A percentile compares a stretch with the other conserved stretches of the same genome.
These are phyloP conservation scores for Scophthalmus maximus DNA, from an alignment of 2,113 vertebrate genomes.

Conservation along the genomic window DNA sequence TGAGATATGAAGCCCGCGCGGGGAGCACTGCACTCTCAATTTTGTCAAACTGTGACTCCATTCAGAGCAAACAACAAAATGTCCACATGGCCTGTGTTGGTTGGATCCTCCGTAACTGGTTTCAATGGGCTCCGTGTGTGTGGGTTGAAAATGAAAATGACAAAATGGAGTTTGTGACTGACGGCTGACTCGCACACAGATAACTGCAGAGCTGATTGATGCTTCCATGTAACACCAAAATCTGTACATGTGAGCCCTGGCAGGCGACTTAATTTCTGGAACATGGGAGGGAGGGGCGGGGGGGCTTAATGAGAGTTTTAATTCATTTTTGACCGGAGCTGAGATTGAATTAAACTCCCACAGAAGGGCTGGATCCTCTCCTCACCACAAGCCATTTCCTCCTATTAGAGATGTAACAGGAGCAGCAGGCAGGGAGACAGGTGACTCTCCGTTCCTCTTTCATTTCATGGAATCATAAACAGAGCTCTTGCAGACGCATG, in stretches of 20 bases:
- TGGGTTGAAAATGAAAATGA: constrained; percentile 68
- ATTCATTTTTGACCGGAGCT: constrained; percentile 79
- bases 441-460: constrained; percentile 6
- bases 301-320: constrained; percentile 79
- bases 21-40: constrained; percentile 18
- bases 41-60: constrained; percentile 39
- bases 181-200: constrained; percentile 68
- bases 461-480: constrained; percentile 33
- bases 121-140: constrained; percentile 44
- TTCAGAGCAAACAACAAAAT: constrained; percentile 27
- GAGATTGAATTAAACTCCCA: constrained; percentile 82
- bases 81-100: constrained; percentile 5
- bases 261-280: constrained; percentile 65
- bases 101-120: constrained; percentile 44
- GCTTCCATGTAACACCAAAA: constrained; percentile 52
- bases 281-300: constrained; percentile 51
- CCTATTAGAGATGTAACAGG: constrained; percentile 73
- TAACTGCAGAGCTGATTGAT: constrained; percentile 57
- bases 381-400: constrained; percentile 77
- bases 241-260: constrained; percentile 59
- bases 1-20: constrained; percentile 49
- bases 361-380: constrained; percentile 76
- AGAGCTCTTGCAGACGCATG: not conserved
- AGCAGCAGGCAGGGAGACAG: constrained; percentile 59
- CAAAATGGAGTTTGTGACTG: constrained; percentile 66